phyloP scores from a whole-genome alignment of 2,113 vertebrate species.

The Nestor notabilis region DNA sequence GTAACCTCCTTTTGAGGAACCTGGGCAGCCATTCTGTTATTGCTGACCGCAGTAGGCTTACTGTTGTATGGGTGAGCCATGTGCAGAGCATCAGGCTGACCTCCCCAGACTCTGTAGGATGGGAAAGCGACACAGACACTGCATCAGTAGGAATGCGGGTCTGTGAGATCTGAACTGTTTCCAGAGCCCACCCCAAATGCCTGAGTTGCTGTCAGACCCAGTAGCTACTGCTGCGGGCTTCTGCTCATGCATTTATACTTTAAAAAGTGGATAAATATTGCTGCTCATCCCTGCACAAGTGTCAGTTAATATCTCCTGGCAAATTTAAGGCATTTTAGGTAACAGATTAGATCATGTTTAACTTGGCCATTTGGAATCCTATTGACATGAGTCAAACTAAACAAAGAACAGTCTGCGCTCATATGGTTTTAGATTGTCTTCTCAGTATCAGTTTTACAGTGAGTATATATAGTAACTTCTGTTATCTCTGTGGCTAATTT shows the following conservation, averaged over 20 bases:
- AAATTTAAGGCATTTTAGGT: not conserved
- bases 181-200: not conserved
- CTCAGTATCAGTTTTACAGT: not conserved
- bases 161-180: not conserved
- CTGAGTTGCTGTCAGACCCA: not conserved
- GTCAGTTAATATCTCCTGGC: not conserved
- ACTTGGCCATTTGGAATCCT: not conserved
- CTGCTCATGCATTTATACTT: not conserved
- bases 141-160: fast-evolving
- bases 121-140: not conserved
- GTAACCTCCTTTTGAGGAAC: not conserved
- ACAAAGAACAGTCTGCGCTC: not conserved
- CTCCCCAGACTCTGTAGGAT: fast-evolving
- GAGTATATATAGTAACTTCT: not conserved
- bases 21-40: fast-evolving
- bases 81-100: not conserved
- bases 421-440: not conserved
- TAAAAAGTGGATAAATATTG: not conserved
- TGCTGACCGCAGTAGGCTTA: not conserved
- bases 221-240: fast-evolving
- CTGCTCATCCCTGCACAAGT: not conserved
- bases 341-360: not conserved
- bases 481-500: not conserved
- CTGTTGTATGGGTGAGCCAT: not conserved
- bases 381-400: not conserved